Base-by-base conservation (phyloP, 2,797 vertebrate genomes). In the Micromesistius poutassou region DNA sequence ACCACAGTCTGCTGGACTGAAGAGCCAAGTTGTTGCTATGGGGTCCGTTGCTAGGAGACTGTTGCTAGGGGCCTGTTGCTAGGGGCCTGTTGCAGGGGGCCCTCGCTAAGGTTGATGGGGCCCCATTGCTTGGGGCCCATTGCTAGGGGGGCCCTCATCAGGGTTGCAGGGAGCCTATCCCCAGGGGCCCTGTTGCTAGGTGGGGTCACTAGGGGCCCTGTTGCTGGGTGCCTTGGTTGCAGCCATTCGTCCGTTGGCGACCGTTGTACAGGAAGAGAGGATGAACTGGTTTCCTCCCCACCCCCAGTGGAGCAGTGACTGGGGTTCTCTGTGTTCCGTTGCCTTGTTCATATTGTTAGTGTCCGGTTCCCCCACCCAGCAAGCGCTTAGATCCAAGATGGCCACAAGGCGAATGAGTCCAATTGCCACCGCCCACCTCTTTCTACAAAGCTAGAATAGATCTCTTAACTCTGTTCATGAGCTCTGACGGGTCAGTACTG, bases 1-100 rank as follows among this genome's bases (percentile, higher is more conserved):
- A 73, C 84, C 38, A 74, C 74, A 46, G 74, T 35, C 13, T 71
- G 70, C 19, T 16, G 70, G 62, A 71, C 70, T 22, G 70, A 71
- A 16, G 31, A 71, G 4, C 70, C 30, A 19, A 33, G 70, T 33
- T 10, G 9, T 71, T 1, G 25, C 30, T 71, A 62, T 22, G 55
- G 55, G 22, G 22, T 62, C 55, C 14, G 55, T n/a, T 22, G 5
- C 55, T 62, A 25, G 55, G 46, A 50, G 16, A 16, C 46, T 50
- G 46, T 50, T 6, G 40, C 40, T 16, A 42, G 10, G 40, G 14
- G 36, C 40, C 46, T 19, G 46, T 50, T 22, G 14, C 55, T n/a
- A 62, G 22, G 55, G 2, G 55, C 55, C 42, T 14, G 10, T 40
- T n/a, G n/a, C n/a, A n/a, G n/a, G n/a, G n/a, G n/a, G 40, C 9